Evolutionary conservation across 2,113 vertebrate species (phyloP), one percentile per base, ranked within the genome.

Genomic region (Bucco capensis): DNA sequence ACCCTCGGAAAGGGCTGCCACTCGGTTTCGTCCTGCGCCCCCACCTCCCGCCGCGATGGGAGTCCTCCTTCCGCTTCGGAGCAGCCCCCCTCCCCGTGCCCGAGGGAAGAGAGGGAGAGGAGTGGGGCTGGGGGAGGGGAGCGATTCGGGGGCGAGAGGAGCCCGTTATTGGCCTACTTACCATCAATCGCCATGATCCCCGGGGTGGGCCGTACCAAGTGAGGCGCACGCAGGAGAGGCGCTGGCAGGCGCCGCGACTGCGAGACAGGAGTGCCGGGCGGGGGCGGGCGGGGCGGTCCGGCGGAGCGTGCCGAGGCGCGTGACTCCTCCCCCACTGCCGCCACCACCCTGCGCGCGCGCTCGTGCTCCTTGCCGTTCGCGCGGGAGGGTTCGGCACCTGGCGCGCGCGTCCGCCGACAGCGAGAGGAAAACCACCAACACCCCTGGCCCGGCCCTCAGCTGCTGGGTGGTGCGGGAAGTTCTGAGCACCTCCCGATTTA

Each of bases 151-250:
- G 64, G 83, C 86, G 88, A 93, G 79, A 77, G 94, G 90, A 97
- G 96, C 97, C 93, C 90, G 96, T 97, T 97, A 98, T 97, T 97
- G 97, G 98, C 98, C 98, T 98, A 98, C 98, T 98, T 97, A 98
- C 98, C 98, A 96, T 99, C 98, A 97, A 98, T 98, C 98, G 98
- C 98, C 98, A 98, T 98, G 98, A 98, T 98, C 96, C 97, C 98
- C 97, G 98, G 97, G 95, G 97, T 96, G 98, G 98, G 96, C 97
- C 96, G 96, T 98, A 97, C 98, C 98, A 96, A 95, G 79, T 42
- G 77, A 73, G 56, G 90, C 92, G 94, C 91, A 90, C 44, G 92
- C 94, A 94, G 92, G 49, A 87, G 85, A 81, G 62, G 94, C 90
- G 93, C 60, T 79, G 90, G 22, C 85, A n/a, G 69, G 82, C 47